Base-by-base conservation (phyloP, 1,140 invertebrate species). In the Caenorhabditis inopinata region DNA sequence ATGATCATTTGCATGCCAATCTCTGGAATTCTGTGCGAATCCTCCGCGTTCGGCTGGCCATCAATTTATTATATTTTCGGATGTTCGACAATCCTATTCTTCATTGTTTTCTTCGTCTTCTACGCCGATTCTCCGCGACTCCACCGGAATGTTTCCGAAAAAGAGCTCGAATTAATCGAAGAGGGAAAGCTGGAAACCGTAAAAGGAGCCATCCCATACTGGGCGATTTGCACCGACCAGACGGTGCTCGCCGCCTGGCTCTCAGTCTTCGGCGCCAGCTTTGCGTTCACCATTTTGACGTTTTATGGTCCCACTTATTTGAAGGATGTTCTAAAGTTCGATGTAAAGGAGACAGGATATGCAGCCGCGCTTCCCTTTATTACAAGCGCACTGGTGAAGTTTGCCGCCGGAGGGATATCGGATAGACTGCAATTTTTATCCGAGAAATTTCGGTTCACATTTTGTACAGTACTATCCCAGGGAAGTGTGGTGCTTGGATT, bases 51-150 rank as follows among this genome's bases (percentile, higher is more conserved):
- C n/a, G 58, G 58, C 2, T 68, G 58, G 58, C n/a, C n/a, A 21
- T 38, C 32, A 2, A 68, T 68, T 32, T 68, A 68, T n/a, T 68
- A 68, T 7, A 68, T 68, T 42, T 68, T 68, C 16, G 58, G 58
- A 18, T n/a, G 4, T 2, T 3, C 16, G 32, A 68, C 58, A 0
- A 11, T 68, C 6, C 11, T 68, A 6, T 18, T 9, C 25, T 68
- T n/a, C n/a, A 7, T 21, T 3, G 5, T 68, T 21, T 68, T 68
- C 25, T 68, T 38, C 32, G 3, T 11, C 9, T 68, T 68, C 25
- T 68, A 38, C 32, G 23, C 29, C 9, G 58, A 68, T 38, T 68
- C 32, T 1, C 58, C 58, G 0, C n/a, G 58, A 11, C 9, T 38
- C 23, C 58, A 68, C 25, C 4, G 32, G 25, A 68, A 68, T 68